Percentiles rank a stretch among this genome's conserved stretches.
Evolutionary conservation across 2,797 vertebrate species (phyloP).

Genomic region (Chlorospingus flavigularis): DNA sequence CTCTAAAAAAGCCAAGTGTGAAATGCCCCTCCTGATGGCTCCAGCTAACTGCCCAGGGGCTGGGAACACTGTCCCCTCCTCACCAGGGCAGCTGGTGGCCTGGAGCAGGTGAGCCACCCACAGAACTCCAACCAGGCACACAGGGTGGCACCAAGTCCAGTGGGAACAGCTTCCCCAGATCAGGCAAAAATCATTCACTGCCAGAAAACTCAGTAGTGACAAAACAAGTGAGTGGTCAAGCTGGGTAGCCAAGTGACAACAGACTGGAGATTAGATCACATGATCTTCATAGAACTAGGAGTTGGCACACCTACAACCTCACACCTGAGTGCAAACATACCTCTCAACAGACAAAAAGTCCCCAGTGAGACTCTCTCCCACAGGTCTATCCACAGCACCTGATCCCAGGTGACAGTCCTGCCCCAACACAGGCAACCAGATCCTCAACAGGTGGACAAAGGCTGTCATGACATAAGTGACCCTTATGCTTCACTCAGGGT

Average conservation of each 20-base stretch:
- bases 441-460: background rate
- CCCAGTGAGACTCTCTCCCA: background rate
- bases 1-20: background rate
- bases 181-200: background rate
- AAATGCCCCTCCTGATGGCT: background rate
- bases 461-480: background rate
- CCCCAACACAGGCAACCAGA: too few species aligned
- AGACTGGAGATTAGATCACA: fast-evolving
- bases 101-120: background rate
- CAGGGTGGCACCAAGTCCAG: background rate
- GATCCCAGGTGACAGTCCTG: too few species aligned
- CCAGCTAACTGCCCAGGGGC: background rate
- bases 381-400: background rate
- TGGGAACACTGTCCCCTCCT: background rate
- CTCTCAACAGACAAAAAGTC: background rate
- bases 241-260: background rate
- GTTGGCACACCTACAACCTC: background rate
- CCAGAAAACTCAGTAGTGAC: background rate
- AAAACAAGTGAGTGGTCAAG: background rate
- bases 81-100: background rate
- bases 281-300: background rate
- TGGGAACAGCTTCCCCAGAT: background rate
- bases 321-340: fast-evolving
- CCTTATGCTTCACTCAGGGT: fast-evolving
- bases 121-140: background rate